These are phyloP conservation scores for Salticus scenicus DNA, from an alignment of 2,888 invertebrate genomes.

Conservation along the genomic window DNA sequence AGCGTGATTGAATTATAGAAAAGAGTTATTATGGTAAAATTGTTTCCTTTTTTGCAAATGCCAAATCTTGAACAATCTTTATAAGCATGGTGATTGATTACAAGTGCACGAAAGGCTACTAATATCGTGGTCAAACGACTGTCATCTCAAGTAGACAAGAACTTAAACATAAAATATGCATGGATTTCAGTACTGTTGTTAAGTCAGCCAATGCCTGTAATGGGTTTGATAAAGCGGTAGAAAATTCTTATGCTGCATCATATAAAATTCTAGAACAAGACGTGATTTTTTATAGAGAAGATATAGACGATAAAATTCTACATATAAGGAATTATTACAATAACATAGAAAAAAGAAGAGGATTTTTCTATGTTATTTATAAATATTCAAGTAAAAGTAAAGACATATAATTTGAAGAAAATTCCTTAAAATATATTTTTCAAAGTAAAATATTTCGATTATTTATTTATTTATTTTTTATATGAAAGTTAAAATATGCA, in stretches of 20 bases:
- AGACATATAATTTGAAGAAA: too few relatives aligned
- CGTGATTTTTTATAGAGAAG: not conserved
- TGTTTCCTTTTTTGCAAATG: not conserved
- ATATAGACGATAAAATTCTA: too few relatives aligned
- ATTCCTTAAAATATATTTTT: too few relatives aligned
- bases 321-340: too few relatives aligned
- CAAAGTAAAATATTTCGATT: too few relatives aligned
- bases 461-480: too few relatives aligned
- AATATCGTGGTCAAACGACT: slow-evolving; percentile 19
- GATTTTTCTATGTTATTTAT: too few relatives aligned
- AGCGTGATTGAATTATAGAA: not conserved
- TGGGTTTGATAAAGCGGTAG: not conserved
- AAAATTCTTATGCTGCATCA: not conserved
- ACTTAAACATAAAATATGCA: slow-evolving; percentile 8
- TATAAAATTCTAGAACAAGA: not conserved
- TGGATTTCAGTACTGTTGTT: not conserved
- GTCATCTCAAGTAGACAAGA: slow-evolving; percentile 6
- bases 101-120: slow-evolving; percentile 5
- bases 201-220: not conserved
- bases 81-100: not conserved
- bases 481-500: too few relatives aligned
- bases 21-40: not conserved
- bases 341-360: too few relatives aligned
- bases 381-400: too few relatives aligned
- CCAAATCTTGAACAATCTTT: slow-evolving; percentile 6